Conservation (phyloP, 2,888 invertebrate genomes). For the Stenolophus ochropezus region DNA sequence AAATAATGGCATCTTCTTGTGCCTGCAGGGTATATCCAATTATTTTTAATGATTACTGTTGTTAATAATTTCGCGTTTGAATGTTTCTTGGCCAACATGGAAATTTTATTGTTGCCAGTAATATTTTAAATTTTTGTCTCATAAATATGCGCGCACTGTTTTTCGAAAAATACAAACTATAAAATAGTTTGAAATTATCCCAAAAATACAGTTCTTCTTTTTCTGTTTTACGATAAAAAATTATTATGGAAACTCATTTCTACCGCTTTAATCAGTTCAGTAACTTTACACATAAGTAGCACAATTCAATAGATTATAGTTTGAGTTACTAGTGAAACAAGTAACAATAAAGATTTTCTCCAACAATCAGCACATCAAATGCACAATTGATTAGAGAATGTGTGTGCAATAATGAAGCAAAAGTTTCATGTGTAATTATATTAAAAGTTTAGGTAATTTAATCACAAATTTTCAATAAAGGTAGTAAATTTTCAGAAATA, state of each 20-base stretch:
- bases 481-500: too few relatives aligned
- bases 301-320: too few relatives aligned
- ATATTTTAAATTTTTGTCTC: background rate
- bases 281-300: too few relatives aligned
- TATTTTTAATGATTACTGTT: constrained; percentile 47
- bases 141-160: background rate
- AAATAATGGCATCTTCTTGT: constrained; percentile 45
- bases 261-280: too few relatives aligned
- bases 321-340: too few relatives aligned
- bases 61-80: constrained; percentile 31
- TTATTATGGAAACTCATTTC: background rate
- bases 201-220: background rate
- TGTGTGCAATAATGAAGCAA: too few relatives aligned
- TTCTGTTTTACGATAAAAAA: background rate
- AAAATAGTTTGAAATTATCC: background rate
- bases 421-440: too few relatives aligned
- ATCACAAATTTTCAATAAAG: too few relatives aligned
- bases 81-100: constrained; percentile 1
- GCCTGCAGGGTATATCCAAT: constrained; percentile 28
- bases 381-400: too few relatives aligned
- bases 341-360: too few relatives aligned
- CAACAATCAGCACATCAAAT: too few relatives aligned
- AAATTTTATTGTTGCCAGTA: constrained; percentile 7
- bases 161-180: background rate
- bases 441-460: too few relatives aligned